Conservation (phyloP, 2,113 vertebrate species). For the Fregetta grallaria region DNA sequence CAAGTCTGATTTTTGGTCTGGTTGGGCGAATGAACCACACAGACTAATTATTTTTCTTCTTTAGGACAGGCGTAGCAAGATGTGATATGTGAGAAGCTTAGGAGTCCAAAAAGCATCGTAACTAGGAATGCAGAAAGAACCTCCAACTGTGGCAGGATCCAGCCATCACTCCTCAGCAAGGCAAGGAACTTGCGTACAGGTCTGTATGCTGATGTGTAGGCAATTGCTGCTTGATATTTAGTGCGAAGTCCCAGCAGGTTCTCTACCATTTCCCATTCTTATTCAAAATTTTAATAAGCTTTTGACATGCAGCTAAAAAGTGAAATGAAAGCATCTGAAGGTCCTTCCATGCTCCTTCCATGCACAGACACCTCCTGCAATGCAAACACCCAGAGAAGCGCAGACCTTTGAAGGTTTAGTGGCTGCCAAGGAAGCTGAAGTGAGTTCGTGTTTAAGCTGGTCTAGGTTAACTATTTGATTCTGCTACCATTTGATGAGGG, state of each 20-base stretch:
- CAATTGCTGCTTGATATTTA: not conserved
- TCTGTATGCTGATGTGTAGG: fast-evolving
- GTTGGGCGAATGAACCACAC: not conserved
- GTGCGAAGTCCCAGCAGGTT: not conserved
- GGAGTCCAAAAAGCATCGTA: not conserved
- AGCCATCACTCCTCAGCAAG: not conserved
- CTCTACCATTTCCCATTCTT: not conserved
- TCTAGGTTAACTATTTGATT: not conserved
- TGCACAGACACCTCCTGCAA: not conserved
- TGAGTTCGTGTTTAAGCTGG: not conserved
- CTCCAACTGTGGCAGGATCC: not conserved
- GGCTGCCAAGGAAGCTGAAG: not conserved
- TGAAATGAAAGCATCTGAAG: not conserved
- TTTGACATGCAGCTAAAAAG: not conserved
- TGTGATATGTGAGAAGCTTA: not conserved
- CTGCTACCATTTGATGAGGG: not conserved
- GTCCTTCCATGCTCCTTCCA: not conserved
- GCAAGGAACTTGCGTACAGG: not conserved
- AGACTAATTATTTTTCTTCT: not conserved
- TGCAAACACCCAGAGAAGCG: not conserved
- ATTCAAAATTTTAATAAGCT: not conserved
- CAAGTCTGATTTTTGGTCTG: not conserved
- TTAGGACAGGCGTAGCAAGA: not conserved
- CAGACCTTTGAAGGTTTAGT: not conserved
- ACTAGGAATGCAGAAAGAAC: not conserved